phyloP scores from a whole-genome alignment of 2,888 invertebrate genomes.

The Dysmachus trigonus region DNA sequence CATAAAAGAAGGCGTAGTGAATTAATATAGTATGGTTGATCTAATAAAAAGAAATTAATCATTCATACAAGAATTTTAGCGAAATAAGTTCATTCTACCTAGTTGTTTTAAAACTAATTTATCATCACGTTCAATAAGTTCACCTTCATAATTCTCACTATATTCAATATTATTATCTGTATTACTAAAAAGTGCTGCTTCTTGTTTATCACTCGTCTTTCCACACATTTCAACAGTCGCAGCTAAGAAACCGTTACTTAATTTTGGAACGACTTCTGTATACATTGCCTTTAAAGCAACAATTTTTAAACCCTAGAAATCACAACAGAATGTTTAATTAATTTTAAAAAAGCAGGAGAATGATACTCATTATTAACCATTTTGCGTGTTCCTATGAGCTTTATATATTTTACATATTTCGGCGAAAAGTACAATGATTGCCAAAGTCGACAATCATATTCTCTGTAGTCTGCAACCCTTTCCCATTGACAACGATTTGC shows the following conservation, averaged over 20 bases:
- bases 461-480: constrained; percentile 89
- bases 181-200: not conserved
- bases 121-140: not conserved
- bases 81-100: not conserved
- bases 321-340: not conserved
- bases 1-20: not conserved
- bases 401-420: constrained; percentile 85
- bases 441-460: constrained; percentile 95
- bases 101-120: not conserved
- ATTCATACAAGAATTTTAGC: not conserved
- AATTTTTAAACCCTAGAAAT: constrained; percentile 80
- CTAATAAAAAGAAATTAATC: constrained; percentile 66
- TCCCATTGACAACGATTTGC: constrained; percentile 97
- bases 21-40: not conserved
- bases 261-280: constrained; percentile 77
- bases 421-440: constrained; percentile 93
- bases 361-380: constrained; percentile 59
- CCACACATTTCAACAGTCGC: constrained; percentile 76
- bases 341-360: not conserved
- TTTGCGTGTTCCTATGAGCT: constrained; percentile 90
- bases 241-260: constrained; percentile 79
- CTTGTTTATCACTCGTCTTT: not conserved
- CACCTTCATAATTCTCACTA: too few relatives aligned
- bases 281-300: constrained; percentile 92
- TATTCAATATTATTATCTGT: too few relatives aligned